Percentiles rank a stretch among this genome's conserved stretches.
These are phyloP conservation scores for Cariama cristata DNA, from an alignment of 2,113 vertebrate genomes.

Conservation along the genomic window DNA sequence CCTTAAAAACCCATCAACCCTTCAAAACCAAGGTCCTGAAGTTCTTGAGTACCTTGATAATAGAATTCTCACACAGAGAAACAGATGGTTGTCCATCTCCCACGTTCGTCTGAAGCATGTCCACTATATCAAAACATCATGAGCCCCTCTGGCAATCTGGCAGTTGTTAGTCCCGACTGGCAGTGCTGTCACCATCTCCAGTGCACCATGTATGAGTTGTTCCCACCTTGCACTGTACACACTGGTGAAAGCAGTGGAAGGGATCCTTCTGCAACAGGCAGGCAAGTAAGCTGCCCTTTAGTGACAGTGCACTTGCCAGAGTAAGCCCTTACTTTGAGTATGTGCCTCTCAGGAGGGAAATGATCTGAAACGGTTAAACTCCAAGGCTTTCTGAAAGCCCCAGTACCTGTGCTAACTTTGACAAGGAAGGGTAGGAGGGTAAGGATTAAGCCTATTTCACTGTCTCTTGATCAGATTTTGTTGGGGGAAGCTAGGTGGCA, in stretches of 20 bases:
- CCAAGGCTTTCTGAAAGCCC: neutral
- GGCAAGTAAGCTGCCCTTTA: neutral
- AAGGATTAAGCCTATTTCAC: neutral
- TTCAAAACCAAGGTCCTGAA: neutral
- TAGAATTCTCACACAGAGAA: neutral
- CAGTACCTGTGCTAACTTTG: neutral
- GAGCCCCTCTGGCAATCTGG: neutral
- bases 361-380: neutral
- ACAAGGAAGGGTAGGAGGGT: neutral
- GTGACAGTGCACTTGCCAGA: neutral
- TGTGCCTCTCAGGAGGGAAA: neutral
- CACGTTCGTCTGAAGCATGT: neutral
- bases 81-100: neutral
- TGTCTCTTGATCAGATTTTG: neutral
- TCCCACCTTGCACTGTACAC: neutral
- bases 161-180: rapidly evolving
- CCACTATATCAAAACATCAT: neutral
- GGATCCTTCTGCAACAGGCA: neutral
- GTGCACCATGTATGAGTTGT: neutral
- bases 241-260: neutral
- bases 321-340: neutral
- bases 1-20: neutral
- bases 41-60: neutral
- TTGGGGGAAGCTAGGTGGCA: neutral
- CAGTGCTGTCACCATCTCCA: neutral